Evolutionary conservation across 2,797 vertebrate species (phyloP).

Genomic region (Margarornis squamiger): DNA sequence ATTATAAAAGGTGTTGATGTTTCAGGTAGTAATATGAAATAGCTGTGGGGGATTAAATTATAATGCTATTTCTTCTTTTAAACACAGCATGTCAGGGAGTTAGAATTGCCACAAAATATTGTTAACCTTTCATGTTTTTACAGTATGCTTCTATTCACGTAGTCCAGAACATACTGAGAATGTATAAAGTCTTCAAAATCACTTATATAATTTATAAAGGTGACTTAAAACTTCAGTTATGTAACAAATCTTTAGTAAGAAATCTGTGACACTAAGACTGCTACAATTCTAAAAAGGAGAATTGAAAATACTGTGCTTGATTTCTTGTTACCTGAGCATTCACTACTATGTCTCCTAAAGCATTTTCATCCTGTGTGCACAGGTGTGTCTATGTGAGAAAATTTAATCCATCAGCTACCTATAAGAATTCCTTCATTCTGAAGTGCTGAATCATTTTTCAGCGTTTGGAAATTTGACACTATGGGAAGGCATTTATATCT

Average conservation of each 20-base stretch:
- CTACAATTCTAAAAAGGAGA: background rate
- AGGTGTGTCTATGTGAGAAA: background rate
- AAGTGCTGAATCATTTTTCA: background rate
- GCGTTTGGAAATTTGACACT: background rate
- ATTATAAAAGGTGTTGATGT: slow-evolving; percentile 15
- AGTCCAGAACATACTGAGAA: background rate
- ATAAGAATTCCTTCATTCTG: background rate
- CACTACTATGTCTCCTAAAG: background rate
- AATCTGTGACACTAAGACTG: background rate
- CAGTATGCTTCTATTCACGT: background rate
- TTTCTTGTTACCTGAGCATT: background rate
- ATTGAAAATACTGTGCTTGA: background rate
- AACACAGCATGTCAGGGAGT: background rate
- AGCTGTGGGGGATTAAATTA: background rate
- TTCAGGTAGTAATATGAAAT: background rate
- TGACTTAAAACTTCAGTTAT: background rate
- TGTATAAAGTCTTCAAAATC: background rate
- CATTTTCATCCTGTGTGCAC: background rate
- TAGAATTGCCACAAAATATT: background rate
- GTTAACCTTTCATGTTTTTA: background rate
- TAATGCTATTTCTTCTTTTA: background rate
- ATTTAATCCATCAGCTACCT: background rate
- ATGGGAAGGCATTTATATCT: background rate
- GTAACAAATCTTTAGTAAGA: background rate
- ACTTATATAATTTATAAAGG: background rate